phyloP scores from a whole-genome alignment of 2,113 vertebrate species.

The Macquaria ambigua region DNA sequence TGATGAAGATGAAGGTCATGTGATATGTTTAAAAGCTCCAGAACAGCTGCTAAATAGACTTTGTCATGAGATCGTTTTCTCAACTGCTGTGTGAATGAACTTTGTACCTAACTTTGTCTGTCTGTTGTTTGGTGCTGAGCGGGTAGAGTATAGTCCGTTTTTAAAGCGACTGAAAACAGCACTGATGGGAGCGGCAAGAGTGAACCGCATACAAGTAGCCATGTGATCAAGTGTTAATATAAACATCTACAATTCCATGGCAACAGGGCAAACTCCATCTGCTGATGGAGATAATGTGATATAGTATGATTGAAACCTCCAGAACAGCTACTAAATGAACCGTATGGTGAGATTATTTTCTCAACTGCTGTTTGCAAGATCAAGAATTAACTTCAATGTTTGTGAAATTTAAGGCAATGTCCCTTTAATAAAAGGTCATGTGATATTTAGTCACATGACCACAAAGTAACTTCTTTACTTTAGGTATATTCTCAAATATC shows the following conservation, averaged over 20 bases:
- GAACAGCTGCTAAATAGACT: neutral
- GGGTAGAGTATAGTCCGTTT: too few species aligned
- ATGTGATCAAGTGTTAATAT: neutral
- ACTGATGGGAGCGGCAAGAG: too few species aligned
- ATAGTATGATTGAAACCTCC: neutral
- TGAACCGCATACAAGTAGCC: neutral
- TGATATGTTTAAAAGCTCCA: neutral
- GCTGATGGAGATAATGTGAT: neutral
- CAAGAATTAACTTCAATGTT: neutral
- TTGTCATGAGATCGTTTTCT: slow-evolving; percentile 2
- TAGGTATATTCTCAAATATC: neutral
- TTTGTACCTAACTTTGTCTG: neutral
- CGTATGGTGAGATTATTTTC: neutral
- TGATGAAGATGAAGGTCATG: neutral
- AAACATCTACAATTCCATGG: neutral
- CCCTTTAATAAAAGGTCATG: neutral
- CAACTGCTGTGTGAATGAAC: neutral
- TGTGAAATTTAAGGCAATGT: neutral
- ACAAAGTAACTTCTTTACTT: neutral
- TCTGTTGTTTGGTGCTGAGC: too few species aligned
- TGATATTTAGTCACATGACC: neutral
- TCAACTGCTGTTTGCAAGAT: neutral
- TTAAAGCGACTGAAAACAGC: too few species aligned
- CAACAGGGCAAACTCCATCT: neutral
- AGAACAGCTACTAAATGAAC: neutral